Base-by-base conservation (phyloP, 2,888 invertebrate species). In the Caenorhabditis imperialis region DNA sequence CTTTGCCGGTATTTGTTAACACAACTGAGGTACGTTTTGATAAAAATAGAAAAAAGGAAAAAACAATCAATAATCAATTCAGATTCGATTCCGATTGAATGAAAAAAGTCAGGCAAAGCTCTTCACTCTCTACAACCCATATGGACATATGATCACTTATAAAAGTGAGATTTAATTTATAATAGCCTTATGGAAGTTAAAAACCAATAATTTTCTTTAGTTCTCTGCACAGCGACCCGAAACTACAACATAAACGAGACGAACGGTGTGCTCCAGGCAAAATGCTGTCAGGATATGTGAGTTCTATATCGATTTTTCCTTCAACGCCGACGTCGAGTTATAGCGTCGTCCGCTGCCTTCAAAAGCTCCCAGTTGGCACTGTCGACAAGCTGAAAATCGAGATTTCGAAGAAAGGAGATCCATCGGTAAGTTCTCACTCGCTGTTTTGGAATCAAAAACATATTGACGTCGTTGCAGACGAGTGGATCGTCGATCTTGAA, bases 71-170 rank as follows among this genome's bases (percentile, higher is more conserved):
- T 38, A 22, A 3, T 5, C n/a, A 8, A 50, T 75, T 38, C 63
- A 75, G 69, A 25, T 79, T 16, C 55, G 65, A 30, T 79, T 79
- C 42, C 60, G 47, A 2, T 27, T 60, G n/a, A 65, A 45, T 10
- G 76, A 77, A 30, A 58, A 61, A 14, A 51, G 48, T 2, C 70
- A 61, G 8, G 76, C 71, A 8, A 63, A 75, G 30, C 45, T 76
- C 10, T 47, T 80, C 58, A 77, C 78, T 1, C 18, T 80, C n/a
- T 80, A 75, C 57, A 80, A 80, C 42, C 80, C 80, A 20, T 80
- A 71, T 38, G 67, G 69, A 1, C 76, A 77, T 55, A 5, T 48
- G n/a, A 73, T 80, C 22, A 54, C 57, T 3, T 80, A 75, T 42
- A 80, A 75, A 75, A 69, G 80, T 80, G 12, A 53, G 71, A 33